Conservation (phyloP, 2,888 invertebrate genomes). For the Lithosia quadra region DNA sequence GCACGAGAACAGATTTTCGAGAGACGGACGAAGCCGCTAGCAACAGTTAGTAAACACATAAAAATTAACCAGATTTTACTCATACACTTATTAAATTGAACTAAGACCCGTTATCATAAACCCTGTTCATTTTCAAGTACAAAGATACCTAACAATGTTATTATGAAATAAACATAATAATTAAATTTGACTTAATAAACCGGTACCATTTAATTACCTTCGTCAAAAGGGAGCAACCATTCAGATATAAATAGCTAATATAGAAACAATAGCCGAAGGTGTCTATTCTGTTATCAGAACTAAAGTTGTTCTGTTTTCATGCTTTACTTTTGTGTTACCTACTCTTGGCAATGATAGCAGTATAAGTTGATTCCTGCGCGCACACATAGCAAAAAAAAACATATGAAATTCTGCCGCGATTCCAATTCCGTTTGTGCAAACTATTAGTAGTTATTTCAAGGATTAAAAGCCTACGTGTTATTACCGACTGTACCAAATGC, state of each 20-base stretch:
- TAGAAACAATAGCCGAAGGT: not conserved
- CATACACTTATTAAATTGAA: not conserved
- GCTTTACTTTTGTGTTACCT: too few species aligned
- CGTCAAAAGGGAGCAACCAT: slow-evolving; percentile 30
- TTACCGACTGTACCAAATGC: too few species aligned
- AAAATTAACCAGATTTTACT: too few species aligned
- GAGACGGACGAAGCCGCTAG: too few species aligned
- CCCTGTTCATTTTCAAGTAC: slow-evolving; percentile 17
- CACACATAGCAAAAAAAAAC: too few species aligned
- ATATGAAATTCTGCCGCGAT: too few species aligned
- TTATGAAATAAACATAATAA: slow-evolving; percentile 37
- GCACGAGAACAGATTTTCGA: too few species aligned
- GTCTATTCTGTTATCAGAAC: not conserved
- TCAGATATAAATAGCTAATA: slow-evolving; percentile 24
- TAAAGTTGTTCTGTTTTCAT: not conserved
- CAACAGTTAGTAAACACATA: not conserved
- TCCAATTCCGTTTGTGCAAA: too few species aligned
- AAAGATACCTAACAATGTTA: slow-evolving; percentile 43
- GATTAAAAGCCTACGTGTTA: too few species aligned
- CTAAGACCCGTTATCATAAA: not conserved
- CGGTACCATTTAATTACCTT: slow-evolving; percentile 41
- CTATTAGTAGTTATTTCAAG: too few species aligned
- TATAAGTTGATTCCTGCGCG: too few species aligned
- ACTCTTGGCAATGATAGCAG: too few species aligned
- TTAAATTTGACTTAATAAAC: slow-evolving; percentile 41